Conservation (phyloP, 2,888 invertebrate species). For the Nebria salina region DNA sequence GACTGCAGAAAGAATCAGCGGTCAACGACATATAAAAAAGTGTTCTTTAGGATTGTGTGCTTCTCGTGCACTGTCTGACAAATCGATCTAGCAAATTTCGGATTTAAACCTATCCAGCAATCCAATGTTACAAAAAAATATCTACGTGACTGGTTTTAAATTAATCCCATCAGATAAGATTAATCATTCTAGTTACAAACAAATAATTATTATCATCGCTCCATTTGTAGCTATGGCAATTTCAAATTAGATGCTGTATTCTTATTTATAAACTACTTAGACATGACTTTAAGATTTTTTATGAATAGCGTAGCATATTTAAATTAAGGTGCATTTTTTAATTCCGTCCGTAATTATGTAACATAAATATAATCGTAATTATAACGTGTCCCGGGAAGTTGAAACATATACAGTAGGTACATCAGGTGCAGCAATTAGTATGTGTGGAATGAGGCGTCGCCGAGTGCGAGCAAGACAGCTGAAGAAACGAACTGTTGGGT, state of each 20-base stretch:
- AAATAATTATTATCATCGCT: neutral
- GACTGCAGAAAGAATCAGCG: slow-evolving; percentile 36
- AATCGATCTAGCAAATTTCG: slow-evolving; percentile 30
- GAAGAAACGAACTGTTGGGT: neutral
- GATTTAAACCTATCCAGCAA: slow-evolving; percentile 33
- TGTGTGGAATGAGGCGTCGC: neutral
- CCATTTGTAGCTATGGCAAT: neutral
- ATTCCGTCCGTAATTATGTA: neutral
- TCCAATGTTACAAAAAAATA: neutral
- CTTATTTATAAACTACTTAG: too few species aligned
- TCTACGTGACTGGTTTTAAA: slow-evolving; percentile 37
- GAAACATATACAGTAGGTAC: neutral
- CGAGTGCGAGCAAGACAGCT: neutral
- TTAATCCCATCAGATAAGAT: slow-evolving; percentile 28
- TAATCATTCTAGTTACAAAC: slow-evolving; percentile 23
- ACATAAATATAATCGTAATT: neutral
- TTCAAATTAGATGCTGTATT: too few species aligned
- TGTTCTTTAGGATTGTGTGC: slow-evolving; percentile 25
- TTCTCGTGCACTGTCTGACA: neutral
- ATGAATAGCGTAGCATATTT: too few species aligned
- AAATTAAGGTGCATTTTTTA: neutral
- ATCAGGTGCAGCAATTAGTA: neutral
- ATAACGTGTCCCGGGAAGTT: neutral
- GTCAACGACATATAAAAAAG: slow-evolving; percentile 34
- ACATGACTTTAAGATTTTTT: too few species aligned